phyloP scores from a whole-genome alignment of 2,797 vertebrate genomes.

The Semotilus atromaculatus region DNA sequence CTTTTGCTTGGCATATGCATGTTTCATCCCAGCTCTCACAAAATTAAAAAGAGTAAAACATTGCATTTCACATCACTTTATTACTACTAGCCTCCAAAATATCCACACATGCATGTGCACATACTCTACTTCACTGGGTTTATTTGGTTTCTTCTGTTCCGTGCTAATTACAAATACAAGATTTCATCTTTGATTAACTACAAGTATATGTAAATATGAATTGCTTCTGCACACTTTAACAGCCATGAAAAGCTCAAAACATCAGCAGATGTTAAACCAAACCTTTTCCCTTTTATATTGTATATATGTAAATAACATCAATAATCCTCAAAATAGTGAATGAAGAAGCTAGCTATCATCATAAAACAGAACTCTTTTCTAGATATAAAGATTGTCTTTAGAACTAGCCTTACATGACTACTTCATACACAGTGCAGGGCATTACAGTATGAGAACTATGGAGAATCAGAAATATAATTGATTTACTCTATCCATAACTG shows the following conservation, averaged over 20 bases:
- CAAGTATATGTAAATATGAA: not conserved
- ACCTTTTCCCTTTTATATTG: not conserved
- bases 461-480: not conserved
- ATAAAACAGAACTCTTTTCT: not conserved
- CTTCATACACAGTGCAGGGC: not conserved
- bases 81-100: not conserved
- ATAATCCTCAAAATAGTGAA: not conserved
- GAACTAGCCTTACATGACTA: not conserved
- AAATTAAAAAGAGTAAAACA: not conserved
- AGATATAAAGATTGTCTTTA: not conserved
- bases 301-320: not conserved
- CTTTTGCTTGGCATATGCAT: not conserved
- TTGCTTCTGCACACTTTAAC: not conserved
- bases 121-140: not conserved
- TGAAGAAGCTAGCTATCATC: not conserved
- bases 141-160: not conserved
- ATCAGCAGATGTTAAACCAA: not conserved
- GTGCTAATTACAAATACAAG: not conserved
- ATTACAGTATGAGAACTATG: not conserved
- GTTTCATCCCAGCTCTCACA: not conserved
- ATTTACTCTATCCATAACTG: not conserved
- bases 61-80: conserved; percentile 21
- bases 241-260: not conserved
- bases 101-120: conserved; percentile 29
- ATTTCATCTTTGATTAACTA: not conserved